Base-by-base conservation (phyloP, 2,888 invertebrate genomes). In the Tiliacea aurago region DNA sequence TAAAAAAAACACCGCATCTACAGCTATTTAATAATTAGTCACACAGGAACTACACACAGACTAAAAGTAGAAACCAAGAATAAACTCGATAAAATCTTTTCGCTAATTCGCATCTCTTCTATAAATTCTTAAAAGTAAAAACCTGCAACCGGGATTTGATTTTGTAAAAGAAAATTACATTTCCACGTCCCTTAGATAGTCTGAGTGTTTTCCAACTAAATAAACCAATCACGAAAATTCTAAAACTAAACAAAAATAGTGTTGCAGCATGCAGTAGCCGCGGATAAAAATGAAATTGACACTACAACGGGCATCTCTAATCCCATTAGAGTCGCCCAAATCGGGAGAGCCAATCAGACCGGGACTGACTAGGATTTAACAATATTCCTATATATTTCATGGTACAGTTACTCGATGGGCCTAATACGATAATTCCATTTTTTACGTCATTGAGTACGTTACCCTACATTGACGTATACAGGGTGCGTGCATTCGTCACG, bases 381-480 rank as follows among this genome's bases (percentile, higher is more conserved):
- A 93, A 92, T 93, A 92, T 92, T 93, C 90, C 86, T 91, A 93
- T 92, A 93, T 92, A 92, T 92, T 93, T 91, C 89, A 94, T 90
- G 93, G 89, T 91, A 90, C 91, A 92, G 90, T 93, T 89, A 90
- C 81, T 88, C 86, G 89, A 91, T 91, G 89, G 88, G 89, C 86
- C 90, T 94, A 94, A 94, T 94, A 92, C 89, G 78, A 78, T 80
- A 82, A 80, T 80, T 63, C 84, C 51, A 93, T 95, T 95, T 95
- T 95, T 94, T 94, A 92, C 93, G 86, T 92, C 90, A 92, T 91
- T 90, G 92, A 88, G 88, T 84, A 88, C 86, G 87, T 87, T 86
- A 84, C 91, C 91, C 91, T 84, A 61, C 65, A 88, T 86, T 87
- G 88, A 86, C 87, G 85, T 80, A 85, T 90, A 94, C 93, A 92